Evolutionary conservation across 1,140 invertebrate genomes (phyloP).

Genomic region (Aphidius ervi): DNA sequence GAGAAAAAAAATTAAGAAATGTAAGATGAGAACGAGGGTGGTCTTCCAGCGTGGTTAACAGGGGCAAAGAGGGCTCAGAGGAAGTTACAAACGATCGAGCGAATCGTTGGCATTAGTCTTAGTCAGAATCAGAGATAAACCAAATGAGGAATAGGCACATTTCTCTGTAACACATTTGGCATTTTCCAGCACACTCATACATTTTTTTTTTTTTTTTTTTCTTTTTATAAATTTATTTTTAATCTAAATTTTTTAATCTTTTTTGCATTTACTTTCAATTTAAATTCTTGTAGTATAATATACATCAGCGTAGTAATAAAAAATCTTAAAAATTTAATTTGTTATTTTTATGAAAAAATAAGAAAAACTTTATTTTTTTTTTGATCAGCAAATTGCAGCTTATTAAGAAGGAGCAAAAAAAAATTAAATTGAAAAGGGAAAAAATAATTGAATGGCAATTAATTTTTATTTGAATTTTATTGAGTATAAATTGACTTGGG

Average conservation of each 20-base stretch:
- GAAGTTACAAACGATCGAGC: conserved; percentile 42
- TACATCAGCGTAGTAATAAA: not conserved
- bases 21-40: conserved; percentile 11
- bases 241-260: not conserved
- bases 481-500: not conserved
- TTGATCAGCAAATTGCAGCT: no score
- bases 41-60: conserved; percentile 3
- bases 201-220: no score
- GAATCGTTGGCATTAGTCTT: conserved; percentile 44
- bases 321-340: not conserved
- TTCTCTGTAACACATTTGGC: conserved; percentile 31
- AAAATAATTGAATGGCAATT: no score
- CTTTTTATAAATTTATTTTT: no score
- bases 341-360: not conserved
- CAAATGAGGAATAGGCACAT: conserved; percentile 34
- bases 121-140: conserved; percentile 48
- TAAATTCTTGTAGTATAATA: not conserved
- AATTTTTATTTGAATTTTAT: no score
- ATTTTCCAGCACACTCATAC: no score
- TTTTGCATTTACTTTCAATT: not conserved
- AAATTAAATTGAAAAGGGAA: no score
- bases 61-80: conserved; percentile 18
- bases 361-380: no score
- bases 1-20: conserved; percentile 2
- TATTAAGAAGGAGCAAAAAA: no score